phyloP scores from a whole-genome alignment of 1,140 invertebrate genomes.

The Trichogramma pretiosum region DNA sequence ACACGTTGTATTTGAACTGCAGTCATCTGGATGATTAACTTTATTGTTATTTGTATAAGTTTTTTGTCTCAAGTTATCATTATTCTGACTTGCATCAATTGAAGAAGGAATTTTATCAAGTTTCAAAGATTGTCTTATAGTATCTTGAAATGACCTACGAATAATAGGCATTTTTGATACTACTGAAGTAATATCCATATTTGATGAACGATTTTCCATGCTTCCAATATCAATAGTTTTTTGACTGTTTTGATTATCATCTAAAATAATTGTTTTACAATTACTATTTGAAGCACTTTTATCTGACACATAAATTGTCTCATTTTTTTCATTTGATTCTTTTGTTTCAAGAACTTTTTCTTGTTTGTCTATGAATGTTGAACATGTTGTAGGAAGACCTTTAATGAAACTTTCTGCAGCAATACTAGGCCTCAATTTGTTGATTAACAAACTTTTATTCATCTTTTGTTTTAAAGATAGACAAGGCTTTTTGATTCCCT shows the following conservation, averaged over 20 bases:
- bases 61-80: no score
- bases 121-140: slow-evolving; percentile 1
- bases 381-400: slow-evolving; percentile 23
- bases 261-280: slow-evolving; percentile 6
- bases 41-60: slow-evolving; percentile 7
- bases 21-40: slow-evolving; percentile 8
- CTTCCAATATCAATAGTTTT: slow-evolving; percentile 8
- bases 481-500: slow-evolving; percentile 2
- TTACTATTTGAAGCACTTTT: neutral
- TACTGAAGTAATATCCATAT: slow-evolving; percentile 20
- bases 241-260: neutral
- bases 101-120: neutral
- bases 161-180: slow-evolving; percentile 13
- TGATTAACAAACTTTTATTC: no score
- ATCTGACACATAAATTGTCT: neutral
- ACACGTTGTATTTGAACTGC: slow-evolving; percentile 6
- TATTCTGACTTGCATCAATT: neutral
- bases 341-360: neutral
- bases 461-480: slow-evolving; percentile 11
- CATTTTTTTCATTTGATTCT: neutral
- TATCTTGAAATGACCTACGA: neutral
- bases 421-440: no score
- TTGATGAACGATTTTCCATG: neutral
- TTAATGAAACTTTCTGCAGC: slow-evolving; percentile 11
- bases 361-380: slow-evolving; percentile 26